phyloP scores from a whole-genome alignment of 1,140 invertebrate species.

The Rhopalosiphum padi region DNA sequence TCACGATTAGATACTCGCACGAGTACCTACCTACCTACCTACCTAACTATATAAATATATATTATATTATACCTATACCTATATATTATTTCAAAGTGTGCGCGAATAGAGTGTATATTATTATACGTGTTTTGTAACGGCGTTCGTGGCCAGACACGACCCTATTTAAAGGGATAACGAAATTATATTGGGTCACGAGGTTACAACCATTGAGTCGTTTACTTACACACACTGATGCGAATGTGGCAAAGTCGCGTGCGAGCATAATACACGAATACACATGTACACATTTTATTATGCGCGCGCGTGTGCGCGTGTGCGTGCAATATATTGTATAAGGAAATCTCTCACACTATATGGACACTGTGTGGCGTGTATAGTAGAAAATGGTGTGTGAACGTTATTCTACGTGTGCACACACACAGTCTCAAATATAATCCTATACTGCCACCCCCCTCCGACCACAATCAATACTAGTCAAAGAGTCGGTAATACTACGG shows the following conservation, averaged over 20 bases:
- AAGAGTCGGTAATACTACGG: background rate
- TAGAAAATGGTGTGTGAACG: too few species aligned
- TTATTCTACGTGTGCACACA: background rate
- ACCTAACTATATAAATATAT: background rate
- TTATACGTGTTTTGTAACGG: background rate
- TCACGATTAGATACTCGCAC: background rate
- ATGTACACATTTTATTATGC: background rate
- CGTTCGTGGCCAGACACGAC: background rate
- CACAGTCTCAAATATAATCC: background rate
- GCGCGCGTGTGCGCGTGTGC: background rate
- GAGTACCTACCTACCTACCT: background rate
- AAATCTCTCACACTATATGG: background rate
- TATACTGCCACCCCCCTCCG: background rate
- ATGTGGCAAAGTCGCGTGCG: background rate
- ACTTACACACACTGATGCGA: background rate
- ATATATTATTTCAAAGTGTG: background rate
- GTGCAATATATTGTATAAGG: background rate
- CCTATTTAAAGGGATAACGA: slow-evolving; percentile 23
- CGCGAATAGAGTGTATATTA: background rate
- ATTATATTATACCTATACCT: background rate
- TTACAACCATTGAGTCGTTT: slow-evolving; percentile 25
- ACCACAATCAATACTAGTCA: slow-evolving; percentile 45
- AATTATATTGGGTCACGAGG: slow-evolving; percentile 35
- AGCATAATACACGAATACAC: background rate
- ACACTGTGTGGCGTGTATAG: background rate